These are phyloP conservation scores for Sebastes baramenuke DNA, from an alignment of 2,797 vertebrate genomes.

Conservation along the genomic window DNA sequence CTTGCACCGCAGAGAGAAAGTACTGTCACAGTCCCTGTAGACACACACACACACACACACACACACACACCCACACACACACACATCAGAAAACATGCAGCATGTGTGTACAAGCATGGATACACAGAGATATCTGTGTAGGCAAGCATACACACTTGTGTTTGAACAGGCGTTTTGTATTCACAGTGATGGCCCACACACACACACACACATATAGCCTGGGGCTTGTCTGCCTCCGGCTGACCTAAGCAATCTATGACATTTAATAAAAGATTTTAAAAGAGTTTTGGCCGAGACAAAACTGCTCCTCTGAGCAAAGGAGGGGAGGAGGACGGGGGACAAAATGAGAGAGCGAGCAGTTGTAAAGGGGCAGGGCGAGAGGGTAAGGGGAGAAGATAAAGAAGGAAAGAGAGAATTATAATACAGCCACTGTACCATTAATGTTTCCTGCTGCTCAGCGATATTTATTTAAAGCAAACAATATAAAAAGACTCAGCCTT, in stretches of 20 bases:
- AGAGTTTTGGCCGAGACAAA: slow-evolving; percentile 56
- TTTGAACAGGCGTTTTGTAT: slow-evolving; percentile 43
- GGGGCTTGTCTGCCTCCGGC: slow-evolving; percentile 46
- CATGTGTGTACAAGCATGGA: slow-evolving; percentile 4
- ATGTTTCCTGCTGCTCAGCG: slow-evolving; percentile 26
- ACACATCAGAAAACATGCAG: slow-evolving; percentile 5
- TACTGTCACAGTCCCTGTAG: slow-evolving; percentile 6
- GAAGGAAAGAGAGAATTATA: slow-evolving; percentile 12
- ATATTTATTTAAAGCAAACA: slow-evolving; percentile 27
- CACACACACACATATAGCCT: slow-evolving; percentile 13
- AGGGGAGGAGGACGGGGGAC: slow-evolving; percentile 6
- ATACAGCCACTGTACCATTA: not conserved
- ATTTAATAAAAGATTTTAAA: slow-evolving; percentile 77
- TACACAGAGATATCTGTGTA: slow-evolving; percentile 21
- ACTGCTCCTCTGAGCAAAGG: slow-evolving; percentile 53
- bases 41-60: not conserved
- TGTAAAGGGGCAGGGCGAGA: slow-evolving; percentile 25
- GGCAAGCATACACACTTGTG: slow-evolving; percentile 7
- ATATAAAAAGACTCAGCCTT: not conserved
- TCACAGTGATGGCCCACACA: slow-evolving; percentile 20
- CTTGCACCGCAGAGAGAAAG: slow-evolving; percentile 17
- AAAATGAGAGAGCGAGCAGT: slow-evolving; percentile 19
- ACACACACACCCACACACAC: not conserved
- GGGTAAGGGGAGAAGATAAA: slow-evolving; percentile 33
- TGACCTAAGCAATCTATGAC: slow-evolving; percentile 76